phyloP scores from a whole-genome alignment of 35 echinoderm and acorn worm genomes.

The Heliocidaris erythrogramma region DNA sequence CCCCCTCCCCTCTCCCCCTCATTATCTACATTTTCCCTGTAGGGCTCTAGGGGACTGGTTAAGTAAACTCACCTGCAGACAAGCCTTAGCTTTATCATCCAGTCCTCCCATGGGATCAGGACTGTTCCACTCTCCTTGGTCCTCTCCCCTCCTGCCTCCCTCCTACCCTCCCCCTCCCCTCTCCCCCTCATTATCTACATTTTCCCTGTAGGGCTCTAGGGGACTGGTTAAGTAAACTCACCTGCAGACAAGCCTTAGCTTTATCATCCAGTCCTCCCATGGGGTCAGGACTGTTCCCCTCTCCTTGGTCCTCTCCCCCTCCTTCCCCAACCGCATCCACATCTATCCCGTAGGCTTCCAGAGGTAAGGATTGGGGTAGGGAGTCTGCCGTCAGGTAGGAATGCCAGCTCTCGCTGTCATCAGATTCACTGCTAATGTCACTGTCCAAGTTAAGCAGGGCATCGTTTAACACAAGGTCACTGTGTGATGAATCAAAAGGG shows the following conservation, averaged over 20 bases:
- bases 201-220: background rate
- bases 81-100: slow-evolving; percentile 77
- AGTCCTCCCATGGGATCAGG: slow-evolving; percentile 69
- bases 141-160: background rate
- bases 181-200: background rate
- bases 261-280: slow-evolving; percentile 84
- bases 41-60: too few species aligned
- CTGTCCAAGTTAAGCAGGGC: slow-evolving; percentile 20
- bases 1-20: background rate
- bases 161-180: background rate
- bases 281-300: slow-evolving; percentile 56
- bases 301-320: background rate
- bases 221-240: slow-evolving; percentile 33
- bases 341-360: background rate
- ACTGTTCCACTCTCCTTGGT: slow-evolving; percentile 15
- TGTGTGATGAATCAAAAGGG: background rate
- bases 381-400: slow-evolving; percentile 44
- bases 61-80: slow-evolving; percentile 59
- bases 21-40: background rate
- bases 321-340: background rate
- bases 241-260: slow-evolving; percentile 76
- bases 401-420: slow-evolving; percentile 57
- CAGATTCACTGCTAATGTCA: slow-evolving; percentile 53
- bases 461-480: background rate
- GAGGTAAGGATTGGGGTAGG: slow-evolving; percentile 48